Base-by-base conservation (phyloP, 2,888 invertebrate species). In the Buathra laborator region DNA sequence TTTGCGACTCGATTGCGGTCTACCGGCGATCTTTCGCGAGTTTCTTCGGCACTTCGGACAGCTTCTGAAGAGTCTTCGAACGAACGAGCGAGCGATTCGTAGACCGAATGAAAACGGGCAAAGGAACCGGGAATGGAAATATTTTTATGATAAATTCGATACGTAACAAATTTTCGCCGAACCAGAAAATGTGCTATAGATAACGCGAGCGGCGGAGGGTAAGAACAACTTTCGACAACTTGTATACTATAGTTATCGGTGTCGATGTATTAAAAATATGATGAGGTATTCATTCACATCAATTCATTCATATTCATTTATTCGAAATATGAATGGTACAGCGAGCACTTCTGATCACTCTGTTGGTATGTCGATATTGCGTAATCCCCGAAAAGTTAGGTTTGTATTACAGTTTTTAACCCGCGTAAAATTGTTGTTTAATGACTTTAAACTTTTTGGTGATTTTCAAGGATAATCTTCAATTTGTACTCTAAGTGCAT, bases 21-120 rank as follows among this genome's bases (percentile, higher is more conserved):
- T 37, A 16, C 5, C 44, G 66, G 68, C 59, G 56, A 75, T 79
- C 32, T 10, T 32, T 16, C 14, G 56, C 44, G 59, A 32, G 66
- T 74, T 75, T 59, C 67, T 53, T 56, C 66, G 81, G 67, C 62
- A 75, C 48, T 81, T 81, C 53, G 37, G 81, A 80, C 68, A 81
- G 59, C 51, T 68, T 68, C 19, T 19, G 12, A 4, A 24, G 32
- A 19, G 46, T 7, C 29, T n/a, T 2, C 48, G 46, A 43, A 68
- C 24, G 59, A 44, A 29, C 51, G 56, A 77, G 29, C 46, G 7
- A 68, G n/a, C 56, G 7, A 24, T n/a, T 48, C 24, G 19, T 1
- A 7, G 24, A 7, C 5, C 46, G 72, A 37, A 14, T 44, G 32
- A 59, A 37, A 32, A 44, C 56, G 56, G 29, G 44, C 7, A 72